Conservation (phyloP, 1,140 invertebrate genomes). For the Solenopsis invicta region DNA sequence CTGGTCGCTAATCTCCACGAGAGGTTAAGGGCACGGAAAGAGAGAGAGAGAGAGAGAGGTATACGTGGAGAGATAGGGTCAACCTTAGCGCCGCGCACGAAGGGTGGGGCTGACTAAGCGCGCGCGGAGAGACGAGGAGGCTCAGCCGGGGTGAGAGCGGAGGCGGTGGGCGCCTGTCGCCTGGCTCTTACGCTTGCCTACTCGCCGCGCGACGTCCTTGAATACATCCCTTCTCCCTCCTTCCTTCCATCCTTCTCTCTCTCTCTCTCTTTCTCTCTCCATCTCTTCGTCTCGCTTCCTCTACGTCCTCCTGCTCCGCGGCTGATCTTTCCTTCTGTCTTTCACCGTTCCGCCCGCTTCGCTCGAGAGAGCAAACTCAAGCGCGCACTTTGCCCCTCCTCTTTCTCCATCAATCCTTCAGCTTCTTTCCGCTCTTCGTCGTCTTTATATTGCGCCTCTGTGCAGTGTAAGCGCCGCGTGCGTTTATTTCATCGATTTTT, state of each 20-base stretch:
- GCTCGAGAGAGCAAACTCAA: conserved; percentile 57
- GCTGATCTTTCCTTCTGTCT: conserved; percentile 44
- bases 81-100: conserved; percentile 60
- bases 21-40: conserved; percentile 64
- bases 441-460: background rate
- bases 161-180: conserved; percentile 73
- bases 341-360: conserved; percentile 25
- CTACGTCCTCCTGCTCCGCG: conserved; percentile 31
- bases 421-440: conserved; percentile 29
- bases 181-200: conserved; percentile 69
- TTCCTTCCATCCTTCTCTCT: conserved; percentile 16
- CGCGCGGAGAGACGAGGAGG: background rate
- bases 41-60: background rate
- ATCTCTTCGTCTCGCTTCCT: background rate
- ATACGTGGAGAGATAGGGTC: conserved; percentile 18
- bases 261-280: background rate
- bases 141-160: background rate
- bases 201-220: conserved; percentile 73
- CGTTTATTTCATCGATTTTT: background rate
- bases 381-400: conserved; percentile 33
- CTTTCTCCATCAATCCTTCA: background rate
- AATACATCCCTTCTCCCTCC: conserved; percentile 63
- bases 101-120: conserved; percentile 19
- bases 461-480: too few relatives aligned
- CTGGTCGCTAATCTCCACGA: background rate